Percentiles rank a stretch among this genome's conserved stretches.
Conservation (phyloP, 2,888 invertebrate species). For the Palloptera scutellata region DNA sequence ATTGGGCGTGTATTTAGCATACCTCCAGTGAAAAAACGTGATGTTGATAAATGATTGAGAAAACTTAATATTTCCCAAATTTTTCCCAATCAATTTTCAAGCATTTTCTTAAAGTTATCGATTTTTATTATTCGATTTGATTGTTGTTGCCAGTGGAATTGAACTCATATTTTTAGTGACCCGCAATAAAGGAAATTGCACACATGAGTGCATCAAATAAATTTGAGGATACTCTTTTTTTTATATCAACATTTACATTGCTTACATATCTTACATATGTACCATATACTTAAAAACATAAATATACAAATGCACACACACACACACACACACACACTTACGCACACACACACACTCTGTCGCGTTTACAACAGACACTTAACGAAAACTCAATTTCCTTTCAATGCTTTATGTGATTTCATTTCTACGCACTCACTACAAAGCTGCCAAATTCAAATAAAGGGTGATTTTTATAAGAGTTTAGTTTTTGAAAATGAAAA, state of each 20-base stretch:
- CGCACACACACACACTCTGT: conserved; percentile 9
- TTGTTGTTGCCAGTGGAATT: conserved; percentile 15
- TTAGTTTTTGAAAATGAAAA: too few relatives aligned
- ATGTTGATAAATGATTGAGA: conserved; percentile 41
- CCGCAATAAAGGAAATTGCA: conserved; percentile 41
- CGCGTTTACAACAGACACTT: conserved; percentile 17
- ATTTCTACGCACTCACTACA: conserved; percentile 16
- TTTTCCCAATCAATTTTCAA: not conserved
- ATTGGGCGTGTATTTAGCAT: conserved; percentile 35
- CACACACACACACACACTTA: not conserved
- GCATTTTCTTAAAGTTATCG: not conserved
- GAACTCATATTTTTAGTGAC: conserved; percentile 16
- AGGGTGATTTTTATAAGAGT: too few relatives aligned
- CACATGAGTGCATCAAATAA: conserved; percentile 40
- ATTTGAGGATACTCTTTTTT: conserved; percentile 16
- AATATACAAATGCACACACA: not conserved
- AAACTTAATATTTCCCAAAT: not conserved
- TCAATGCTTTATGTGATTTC: conserved; percentile 46
- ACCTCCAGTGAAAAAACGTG: conserved; percentile 37
- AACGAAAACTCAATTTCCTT: conserved; percentile 60
- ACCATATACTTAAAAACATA: too few relatives aligned
- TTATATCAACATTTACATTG: not conserved
- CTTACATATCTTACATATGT: too few relatives aligned
- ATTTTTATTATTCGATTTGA: not conserved
- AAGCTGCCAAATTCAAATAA: not conserved